Evolutionary conservation across 2,113 vertebrate genomes (phyloP).

Genomic region (Agapornis roseicollis): DNA sequence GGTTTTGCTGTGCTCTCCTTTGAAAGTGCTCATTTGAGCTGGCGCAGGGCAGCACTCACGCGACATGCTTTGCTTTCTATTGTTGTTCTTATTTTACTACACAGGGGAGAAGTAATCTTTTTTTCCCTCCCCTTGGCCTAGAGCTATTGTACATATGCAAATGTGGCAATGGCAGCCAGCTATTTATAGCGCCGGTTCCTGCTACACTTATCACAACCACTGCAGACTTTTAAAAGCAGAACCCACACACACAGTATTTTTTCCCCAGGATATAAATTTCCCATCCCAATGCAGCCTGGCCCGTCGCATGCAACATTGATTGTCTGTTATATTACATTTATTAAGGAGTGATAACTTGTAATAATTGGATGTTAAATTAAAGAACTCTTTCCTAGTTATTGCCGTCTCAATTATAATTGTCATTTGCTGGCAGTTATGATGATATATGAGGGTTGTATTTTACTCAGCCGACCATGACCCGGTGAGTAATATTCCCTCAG

Average conservation of each 20-base stretch:
- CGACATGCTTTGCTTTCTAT: slow-evolving; percentile 46
- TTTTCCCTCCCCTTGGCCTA: slow-evolving; percentile 62
- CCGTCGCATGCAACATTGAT: slow-evolving; percentile 97
- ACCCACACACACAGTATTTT: slow-evolving; percentile 54
- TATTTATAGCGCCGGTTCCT: slow-evolving; percentile 79
- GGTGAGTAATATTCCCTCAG: slow-evolving; percentile 92
- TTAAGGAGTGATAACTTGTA: slow-evolving; percentile 99
- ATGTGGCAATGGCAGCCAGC: slow-evolving; percentile 72
- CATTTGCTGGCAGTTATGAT: slow-evolving; percentile 98
- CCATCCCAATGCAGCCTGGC: slow-evolving; percentile 80
- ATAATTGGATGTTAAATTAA: slow-evolving; percentile 99
- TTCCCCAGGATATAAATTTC: slow-evolving; percentile 84
- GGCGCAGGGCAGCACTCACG: slow-evolving; percentile 17
- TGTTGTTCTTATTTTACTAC: slow-evolving; percentile 60
- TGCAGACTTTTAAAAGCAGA: slow-evolving; percentile 76
- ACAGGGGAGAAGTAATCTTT: slow-evolving; percentile 64
- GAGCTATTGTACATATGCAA: slow-evolving; percentile 82
- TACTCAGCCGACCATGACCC: slow-evolving; percentile 93
- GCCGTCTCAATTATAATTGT: slow-evolving; percentile 99
- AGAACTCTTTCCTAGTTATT: slow-evolving; percentile 96
- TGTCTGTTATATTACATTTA: slow-evolving; percentile 99
- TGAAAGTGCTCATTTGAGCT: slow-evolving; percentile 1
- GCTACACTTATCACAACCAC: slow-evolving; percentile 75
- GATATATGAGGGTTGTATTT: slow-evolving; percentile 99
- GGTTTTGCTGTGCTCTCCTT: slow-evolving; percentile 26